Base-by-base conservation (phyloP, 2,113 vertebrate species). In the Nannobrachium achirus region DNA sequence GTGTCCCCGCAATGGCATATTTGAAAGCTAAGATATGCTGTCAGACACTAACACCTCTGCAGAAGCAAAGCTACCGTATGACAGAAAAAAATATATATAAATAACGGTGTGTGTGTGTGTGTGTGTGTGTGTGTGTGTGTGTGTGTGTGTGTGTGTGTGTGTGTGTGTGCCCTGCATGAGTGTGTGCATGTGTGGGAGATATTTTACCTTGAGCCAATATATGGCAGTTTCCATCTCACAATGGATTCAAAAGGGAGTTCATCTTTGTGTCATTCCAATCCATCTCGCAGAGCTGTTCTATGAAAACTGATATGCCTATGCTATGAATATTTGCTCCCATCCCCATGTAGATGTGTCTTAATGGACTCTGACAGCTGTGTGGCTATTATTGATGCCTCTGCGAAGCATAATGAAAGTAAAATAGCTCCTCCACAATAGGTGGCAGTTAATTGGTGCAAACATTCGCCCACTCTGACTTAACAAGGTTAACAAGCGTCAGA, bases 361-460 rank as follows among this genome's bases (percentile, higher is more conserved):
- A 93, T 91, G 76, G 82, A 83, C 73, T 84, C 77, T 90, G 91
- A 92, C 89, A 91, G 84, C 78, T 84, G 78, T 81, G 75, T 66
- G 76, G 85, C 85, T 85, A 76, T 88, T 89, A 92, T 90, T 87
- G 86, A 91, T 91, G 88, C 81, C 55, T 67, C 64, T 14, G 72
- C 60, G 67, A 88, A 84, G 77, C 70, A 79, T 88, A 87, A 92
- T 89, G 83, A 89, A 90, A 89, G 85, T 83, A 62, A 88, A 90
- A 92, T 89, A 73, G 83, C 81, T 78, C 74, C 83, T 81, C 77
- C 80, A 86, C 80, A 89, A 92, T 88, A 89, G 86, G 80, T 81
- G 66, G 56, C 76, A 74, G 78, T 74, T 88, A 89, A 87, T 84
- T 83, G 71, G 81, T 85, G 85, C 83, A 92, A 92, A 86, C 76